phyloP scores from a whole-genome alignment of 2,113 vertebrate genomes.

The Panthera leo region DNA sequence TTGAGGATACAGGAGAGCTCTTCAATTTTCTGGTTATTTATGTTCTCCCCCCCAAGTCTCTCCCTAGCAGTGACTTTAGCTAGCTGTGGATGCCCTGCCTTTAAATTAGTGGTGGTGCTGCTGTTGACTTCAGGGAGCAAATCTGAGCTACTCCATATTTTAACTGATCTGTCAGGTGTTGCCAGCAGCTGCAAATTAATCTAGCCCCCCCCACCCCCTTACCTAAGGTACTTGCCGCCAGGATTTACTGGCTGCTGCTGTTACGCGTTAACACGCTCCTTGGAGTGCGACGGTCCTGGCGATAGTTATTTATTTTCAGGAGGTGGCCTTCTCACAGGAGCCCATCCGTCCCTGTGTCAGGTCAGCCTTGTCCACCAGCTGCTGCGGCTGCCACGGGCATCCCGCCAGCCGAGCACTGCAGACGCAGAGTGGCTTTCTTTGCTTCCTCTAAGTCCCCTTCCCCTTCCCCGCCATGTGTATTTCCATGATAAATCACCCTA shows the following conservation, averaged over 20 bases:
- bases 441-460: not conserved
- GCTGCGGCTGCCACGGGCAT: fast-evolving
- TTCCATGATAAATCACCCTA: conserved; percentile 66
- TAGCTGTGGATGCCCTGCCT: not conserved
- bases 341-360: not conserved
- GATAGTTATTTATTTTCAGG: conserved; percentile 49
- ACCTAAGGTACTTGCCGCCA: not conserved
- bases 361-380: conserved; percentile 9
- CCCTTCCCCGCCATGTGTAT: conserved; percentile 44
- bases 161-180: conserved; percentile 43
- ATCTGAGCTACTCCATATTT: conserved; percentile 35
- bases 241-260: conserved; percentile 48
- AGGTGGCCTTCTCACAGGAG: not conserved
- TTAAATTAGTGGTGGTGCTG: conserved; percentile 42
- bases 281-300: not conserved
- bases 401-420: conserved; percentile 2
- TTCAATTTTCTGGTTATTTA: conserved; percentile 27
- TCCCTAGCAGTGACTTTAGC: not conserved
- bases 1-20: not conserved
- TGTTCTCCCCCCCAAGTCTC: not conserved
- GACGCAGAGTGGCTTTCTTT: not conserved
- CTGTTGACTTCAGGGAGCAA: conserved; percentile 11
- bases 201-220: not conserved
- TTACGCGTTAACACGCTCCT: not conserved
- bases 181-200: conserved; percentile 39